A percentile compares a stretch with the other conserved stretches of the same genome.
Evolutionary conservation across 2,888 invertebrate genomes (phyloP).

Genomic region (Heliconius charithonia): DNA sequence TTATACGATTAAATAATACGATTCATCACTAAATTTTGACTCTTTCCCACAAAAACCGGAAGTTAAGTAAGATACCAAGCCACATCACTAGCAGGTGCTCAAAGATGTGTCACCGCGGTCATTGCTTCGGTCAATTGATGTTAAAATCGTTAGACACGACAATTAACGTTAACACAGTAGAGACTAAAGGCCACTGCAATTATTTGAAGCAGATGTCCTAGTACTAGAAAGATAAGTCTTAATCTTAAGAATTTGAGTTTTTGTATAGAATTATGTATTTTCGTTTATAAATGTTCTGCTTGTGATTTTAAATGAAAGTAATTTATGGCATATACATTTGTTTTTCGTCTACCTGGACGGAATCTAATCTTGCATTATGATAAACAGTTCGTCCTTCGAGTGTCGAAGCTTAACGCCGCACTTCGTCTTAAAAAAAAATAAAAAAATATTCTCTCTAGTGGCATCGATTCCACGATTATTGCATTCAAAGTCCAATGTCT

Average conservation of each 20-base stretch:
- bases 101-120: conserved; percentile 44
- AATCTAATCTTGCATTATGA: no score
- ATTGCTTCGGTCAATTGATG: conserved; percentile 51
- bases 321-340: no score
- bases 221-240: conserved; percentile 24
- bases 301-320: no score
- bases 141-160: conserved; percentile 65
- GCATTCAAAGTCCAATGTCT: no score
- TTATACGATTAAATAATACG: no score
- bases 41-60: background rate
- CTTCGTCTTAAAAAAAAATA: no score
- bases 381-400: no score
- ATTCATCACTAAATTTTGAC: background rate
- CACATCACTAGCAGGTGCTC: conserved; percentile 47
- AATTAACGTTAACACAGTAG: conserved; percentile 65
- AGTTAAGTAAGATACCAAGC: background rate
- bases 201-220: conserved; percentile 44
- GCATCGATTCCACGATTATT: no score
- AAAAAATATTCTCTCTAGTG: no score
- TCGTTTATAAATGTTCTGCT: no score
- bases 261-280: background rate
- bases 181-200: conserved; percentile 41
- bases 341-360: no score
- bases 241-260: background rate
- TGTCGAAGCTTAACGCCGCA: no score